A percentile compares a stretch with the other conserved stretches of the same genome.
Conservation (phyloP, 2,888 invertebrate species). For the Neuroscelio doddi region DNA sequence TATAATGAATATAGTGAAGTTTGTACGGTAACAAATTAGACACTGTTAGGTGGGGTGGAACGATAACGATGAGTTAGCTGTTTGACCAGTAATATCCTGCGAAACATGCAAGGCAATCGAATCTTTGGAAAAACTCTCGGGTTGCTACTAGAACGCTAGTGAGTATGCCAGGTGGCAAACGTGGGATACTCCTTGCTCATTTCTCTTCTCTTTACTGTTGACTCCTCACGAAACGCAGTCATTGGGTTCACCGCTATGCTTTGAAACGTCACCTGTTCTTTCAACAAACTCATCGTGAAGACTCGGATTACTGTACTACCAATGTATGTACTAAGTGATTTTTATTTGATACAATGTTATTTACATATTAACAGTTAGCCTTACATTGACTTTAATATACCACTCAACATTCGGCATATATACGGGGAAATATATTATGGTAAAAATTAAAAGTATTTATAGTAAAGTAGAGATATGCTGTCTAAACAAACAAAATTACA, state of each 20-base stretch:
- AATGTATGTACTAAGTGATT: not conserved
- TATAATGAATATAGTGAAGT: not conserved
- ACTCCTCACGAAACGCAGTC: slow-evolving; percentile 6
- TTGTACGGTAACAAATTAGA: slow-evolving; percentile 10
- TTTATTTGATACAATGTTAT: too few species aligned
- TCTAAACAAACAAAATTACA: too few species aligned
- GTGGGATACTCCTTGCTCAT: slow-evolving; percentile 1
- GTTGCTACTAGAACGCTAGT: slow-evolving; percentile 55
- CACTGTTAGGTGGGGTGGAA: slow-evolving; percentile 10
- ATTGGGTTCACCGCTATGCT: not conserved
- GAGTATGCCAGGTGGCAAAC: slow-evolving; percentile 65
- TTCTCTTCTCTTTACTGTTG: slow-evolving; percentile 9
- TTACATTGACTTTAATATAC: too few species aligned
- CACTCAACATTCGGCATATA: too few species aligned
- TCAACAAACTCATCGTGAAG: too few species aligned
- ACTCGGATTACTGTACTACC: not conserved
- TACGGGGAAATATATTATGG: too few species aligned
- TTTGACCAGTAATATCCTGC: slow-evolving; percentile 49
- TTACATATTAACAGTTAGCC: too few species aligned
- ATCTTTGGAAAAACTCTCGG: slow-evolving; percentile 56
- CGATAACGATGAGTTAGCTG: slow-evolving; percentile 32
- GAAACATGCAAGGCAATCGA: too few species aligned
- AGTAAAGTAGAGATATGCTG: too few species aligned
- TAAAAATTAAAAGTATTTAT: too few species aligned
- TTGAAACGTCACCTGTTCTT: slow-evolving; percentile 19